phyloP scores from a whole-genome alignment of 1,140 invertebrate genomes.

The Eriocheir sinensis region DNA sequence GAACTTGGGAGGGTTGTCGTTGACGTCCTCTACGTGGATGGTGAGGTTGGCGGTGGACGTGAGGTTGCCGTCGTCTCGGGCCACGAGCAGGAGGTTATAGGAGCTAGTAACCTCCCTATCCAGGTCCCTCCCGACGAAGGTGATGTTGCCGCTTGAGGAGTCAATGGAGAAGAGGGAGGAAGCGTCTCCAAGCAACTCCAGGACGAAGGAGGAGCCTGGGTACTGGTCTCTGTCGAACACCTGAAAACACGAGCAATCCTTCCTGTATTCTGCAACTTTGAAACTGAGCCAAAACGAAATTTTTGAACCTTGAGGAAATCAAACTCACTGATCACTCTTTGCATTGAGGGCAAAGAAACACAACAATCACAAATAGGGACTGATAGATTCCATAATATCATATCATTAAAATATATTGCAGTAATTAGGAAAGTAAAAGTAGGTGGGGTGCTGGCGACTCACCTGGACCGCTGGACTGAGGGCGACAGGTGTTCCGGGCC shows the following conservation, averaged over 20 bases:
- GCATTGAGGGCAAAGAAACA: too few species aligned
- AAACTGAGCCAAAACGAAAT: too few species aligned
- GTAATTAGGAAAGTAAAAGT: too few species aligned
- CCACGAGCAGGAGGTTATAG: conserved; percentile 88
- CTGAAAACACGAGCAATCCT: conserved; percentile 67
- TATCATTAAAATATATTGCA: not conserved
- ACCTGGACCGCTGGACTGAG: conserved; percentile 86
- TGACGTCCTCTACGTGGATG: conserved; percentile 89
- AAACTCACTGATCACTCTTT: too few species aligned
- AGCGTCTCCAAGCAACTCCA: conserved; percentile 89
- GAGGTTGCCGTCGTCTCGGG: conserved; percentile 88
- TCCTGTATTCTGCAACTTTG: too few species aligned
- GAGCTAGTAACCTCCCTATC: conserved; percentile 88
- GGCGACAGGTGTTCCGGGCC: conserved; percentile 88
- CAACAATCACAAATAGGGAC: too few species aligned
- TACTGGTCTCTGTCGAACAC: conserved; percentile 89
- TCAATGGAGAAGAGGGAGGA: conserved; percentile 90
- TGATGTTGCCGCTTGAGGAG: conserved; percentile 86
- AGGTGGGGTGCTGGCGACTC: not conserved
- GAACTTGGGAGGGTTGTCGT: conserved; percentile 89
- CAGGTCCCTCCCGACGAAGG: conserved; percentile 84
- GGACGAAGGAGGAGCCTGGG: conserved; percentile 88
- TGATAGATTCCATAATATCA: too few species aligned
- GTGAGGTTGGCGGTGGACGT: conserved; percentile 85
- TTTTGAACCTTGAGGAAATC: too few species aligned